Percentiles rank a stretch among this genome's conserved stretches.
Evolutionary conservation across 1,140 invertebrate species (phyloP).

Genomic region (Solen grandis): DNA sequence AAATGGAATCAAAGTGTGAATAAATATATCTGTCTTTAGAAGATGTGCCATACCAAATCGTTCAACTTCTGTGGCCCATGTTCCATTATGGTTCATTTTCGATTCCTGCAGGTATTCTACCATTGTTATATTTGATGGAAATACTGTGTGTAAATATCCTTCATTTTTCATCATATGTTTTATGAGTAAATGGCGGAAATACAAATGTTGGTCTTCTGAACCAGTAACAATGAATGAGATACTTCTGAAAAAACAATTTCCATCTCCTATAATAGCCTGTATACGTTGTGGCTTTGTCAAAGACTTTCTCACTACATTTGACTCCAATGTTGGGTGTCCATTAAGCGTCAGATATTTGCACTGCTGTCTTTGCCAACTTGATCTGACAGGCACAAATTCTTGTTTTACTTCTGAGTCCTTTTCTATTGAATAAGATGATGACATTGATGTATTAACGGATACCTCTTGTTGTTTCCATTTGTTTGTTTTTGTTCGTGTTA

Average conservation of each 20-base stretch:
- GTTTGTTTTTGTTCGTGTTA: too few relatives aligned
- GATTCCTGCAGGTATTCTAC: not conserved
- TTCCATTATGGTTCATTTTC: not conserved
- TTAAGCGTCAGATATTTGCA: not conserved
- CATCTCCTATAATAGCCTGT: not conserved
- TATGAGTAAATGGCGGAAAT: too few relatives aligned
- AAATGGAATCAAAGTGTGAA: slow-evolving; percentile 6
- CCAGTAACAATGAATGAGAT: not conserved
- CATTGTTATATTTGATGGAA: not conserved
- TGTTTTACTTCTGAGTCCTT: not conserved
- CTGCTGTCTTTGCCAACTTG: not conserved
- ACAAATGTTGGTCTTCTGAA: too few relatives aligned
- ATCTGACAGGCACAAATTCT: not conserved
- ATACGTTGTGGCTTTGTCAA: not conserved
- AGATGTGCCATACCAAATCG: slow-evolving; percentile 4
- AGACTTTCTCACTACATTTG: not conserved
- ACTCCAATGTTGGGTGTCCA: not conserved
- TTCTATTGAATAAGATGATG: too few relatives aligned
- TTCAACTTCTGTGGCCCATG: too few relatives aligned
- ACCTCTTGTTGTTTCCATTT: too few relatives aligned
- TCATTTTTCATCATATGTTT: too few relatives aligned
- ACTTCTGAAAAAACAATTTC: too few relatives aligned
- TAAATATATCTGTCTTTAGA: slow-evolving; percentile 10
- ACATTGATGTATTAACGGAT: too few relatives aligned
- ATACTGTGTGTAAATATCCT: too few relatives aligned